These are phyloP conservation scores for Sebastes steindachneri DNA, from an alignment of 2,797 vertebrate species.

Conservation along the genomic window DNA sequence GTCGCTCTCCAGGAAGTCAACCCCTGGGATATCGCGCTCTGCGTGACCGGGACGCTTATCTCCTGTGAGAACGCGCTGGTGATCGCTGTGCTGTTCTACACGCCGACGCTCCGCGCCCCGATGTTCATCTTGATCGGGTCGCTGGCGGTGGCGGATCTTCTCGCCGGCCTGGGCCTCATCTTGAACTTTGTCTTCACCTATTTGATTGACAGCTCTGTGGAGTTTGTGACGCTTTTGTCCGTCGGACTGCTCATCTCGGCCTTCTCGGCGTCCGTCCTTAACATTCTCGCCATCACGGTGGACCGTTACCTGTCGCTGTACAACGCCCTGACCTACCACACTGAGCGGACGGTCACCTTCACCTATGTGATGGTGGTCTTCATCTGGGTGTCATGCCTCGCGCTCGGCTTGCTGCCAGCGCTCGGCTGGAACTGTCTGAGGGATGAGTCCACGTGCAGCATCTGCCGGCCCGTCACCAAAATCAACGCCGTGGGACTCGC, in stretches of 20 bases:
- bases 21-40: constrained; percentile 91
- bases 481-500: constrained; percentile 89
- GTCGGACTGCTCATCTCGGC: constrained; percentile 88
- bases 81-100: constrained; percentile 90
- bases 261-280: constrained; percentile 91
- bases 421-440: constrained; percentile 92
- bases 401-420: constrained; percentile 86
- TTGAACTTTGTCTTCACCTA: constrained; percentile 90
- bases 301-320: constrained; percentile 94
- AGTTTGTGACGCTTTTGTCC: constrained; percentile 85
- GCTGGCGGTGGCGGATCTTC: constrained; percentile 88
- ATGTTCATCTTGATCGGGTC: constrained; percentile 92
- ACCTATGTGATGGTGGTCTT: constrained; percentile 87
- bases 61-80: constrained; percentile 92
- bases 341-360: constrained; percentile 87
- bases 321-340: constrained; percentile 93
- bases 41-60: constrained; percentile 90
- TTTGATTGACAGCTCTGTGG: constrained; percentile 78
- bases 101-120: constrained; percentile 87
- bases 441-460: constrained; percentile 87
- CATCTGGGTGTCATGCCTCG: constrained; percentile 86
- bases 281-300: constrained; percentile 91
- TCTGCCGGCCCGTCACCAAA: constrained; percentile 89
- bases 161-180: constrained; percentile 90
- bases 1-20: constrained; percentile 73